phyloP scores from a whole-genome alignment of 2,888 invertebrate genomes.

The Timema podura region DNA sequence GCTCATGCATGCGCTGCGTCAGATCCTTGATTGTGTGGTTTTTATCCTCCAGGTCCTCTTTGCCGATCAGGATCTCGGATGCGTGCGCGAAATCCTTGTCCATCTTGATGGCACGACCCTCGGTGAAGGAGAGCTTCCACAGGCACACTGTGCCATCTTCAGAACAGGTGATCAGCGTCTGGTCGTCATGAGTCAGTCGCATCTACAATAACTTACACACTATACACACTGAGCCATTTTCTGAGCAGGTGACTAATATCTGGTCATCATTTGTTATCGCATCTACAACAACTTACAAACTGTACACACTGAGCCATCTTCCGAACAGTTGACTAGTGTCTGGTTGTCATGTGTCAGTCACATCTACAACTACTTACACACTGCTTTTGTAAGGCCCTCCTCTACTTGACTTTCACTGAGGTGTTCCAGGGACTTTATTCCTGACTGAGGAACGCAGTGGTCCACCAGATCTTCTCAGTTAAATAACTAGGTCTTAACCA shows the following conservation, averaged over 20 bases:
- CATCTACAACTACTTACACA: no score
- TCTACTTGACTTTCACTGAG: no score
- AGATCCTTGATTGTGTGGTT: constrained; percentile 62
- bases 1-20: constrained; percentile 71
- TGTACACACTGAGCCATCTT: no score
- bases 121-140: constrained; percentile 75
- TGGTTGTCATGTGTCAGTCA: no score
- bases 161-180: constrained; percentile 68
- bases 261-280: constrained; percentile 82
- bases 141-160: constrained; percentile 76
- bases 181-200: constrained; percentile 74
- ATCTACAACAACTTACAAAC: no score
- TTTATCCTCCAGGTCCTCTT: constrained; percentile 73
- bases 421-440: no score
- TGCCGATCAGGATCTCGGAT: constrained; percentile 79
- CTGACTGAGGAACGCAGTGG: no score
- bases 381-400: no score
- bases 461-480: no score
- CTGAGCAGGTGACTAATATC: constrained; percentile 66
- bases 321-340: no score
- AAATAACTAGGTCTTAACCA: no score
- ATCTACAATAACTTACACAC: constrained; percentile 52
- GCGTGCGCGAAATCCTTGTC: constrained; percentile 74
- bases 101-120: constrained; percentile 61
- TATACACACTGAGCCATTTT: constrained; percentile 77